Conservation (phyloP, 2,113 vertebrate genomes). For the Hydrochoerus hydrochaeris region DNA sequence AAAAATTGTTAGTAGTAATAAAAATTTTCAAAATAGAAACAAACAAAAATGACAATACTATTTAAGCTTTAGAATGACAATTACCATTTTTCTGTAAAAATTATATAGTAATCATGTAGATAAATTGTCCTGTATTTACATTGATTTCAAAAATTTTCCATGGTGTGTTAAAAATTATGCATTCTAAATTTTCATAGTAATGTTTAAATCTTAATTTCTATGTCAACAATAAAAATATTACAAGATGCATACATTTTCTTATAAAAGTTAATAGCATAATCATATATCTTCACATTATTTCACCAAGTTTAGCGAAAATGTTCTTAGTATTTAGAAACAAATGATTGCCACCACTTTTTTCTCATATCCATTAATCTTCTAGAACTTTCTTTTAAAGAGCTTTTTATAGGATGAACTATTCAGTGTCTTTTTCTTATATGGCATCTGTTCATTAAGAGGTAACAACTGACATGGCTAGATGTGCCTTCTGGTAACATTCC, state of each 20-base stretch:
- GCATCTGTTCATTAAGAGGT: no score
- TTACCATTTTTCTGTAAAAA: neutral
- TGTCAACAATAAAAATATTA: neutral
- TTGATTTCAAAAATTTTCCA: neutral
- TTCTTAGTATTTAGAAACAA: neutral
- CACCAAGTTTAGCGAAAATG: neutral
- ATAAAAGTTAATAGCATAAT: neutral
- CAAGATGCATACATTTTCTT: neutral
- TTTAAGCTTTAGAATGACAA: neutral
- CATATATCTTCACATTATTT: neutral
- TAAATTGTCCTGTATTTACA: neutral
- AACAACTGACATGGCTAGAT: neutral
- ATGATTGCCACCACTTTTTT: neutral
- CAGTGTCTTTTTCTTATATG: no score
- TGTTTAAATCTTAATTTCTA: neutral
- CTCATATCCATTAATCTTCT: neutral
- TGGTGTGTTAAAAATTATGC: neutral
- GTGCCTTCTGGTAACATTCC: neutral
- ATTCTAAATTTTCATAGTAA: neutral
- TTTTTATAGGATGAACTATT: no score
- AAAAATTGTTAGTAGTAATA: neutral
- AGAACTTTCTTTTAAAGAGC: neutral
- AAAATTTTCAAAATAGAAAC: no score
- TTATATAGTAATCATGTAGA: neutral
- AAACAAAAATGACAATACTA: neutral